Base-by-base conservation (phyloP, 1,140 invertebrate genomes). In the Glomeris maerens region DNA sequence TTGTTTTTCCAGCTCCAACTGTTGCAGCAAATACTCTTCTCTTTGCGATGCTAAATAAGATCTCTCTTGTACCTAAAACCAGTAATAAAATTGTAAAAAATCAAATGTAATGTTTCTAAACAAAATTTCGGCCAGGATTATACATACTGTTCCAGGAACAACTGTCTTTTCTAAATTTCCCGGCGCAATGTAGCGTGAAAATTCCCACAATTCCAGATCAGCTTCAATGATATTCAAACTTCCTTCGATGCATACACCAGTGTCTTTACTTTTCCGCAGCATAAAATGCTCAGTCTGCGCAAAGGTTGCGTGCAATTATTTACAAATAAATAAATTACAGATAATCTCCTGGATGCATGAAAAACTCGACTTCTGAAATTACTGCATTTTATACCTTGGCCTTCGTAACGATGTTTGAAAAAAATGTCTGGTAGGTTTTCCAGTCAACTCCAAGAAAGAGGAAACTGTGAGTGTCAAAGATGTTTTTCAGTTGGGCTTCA, bases 41-140 rank as follows among this genome's bases (percentile, higher is more conserved):
- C 49, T 50, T 29, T 50, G 49, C 2, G 49, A 47, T n/a, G 49
- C 40, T 36, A 50, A 29, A 23, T 50, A 50, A 26, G 40, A 50
- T 25, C 49, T 7, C 38, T 50, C 49, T 17, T 50, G 45, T 3
- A 50, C 23, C 41, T 50, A 26, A 27, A 7, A 23, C 28, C 26
- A 23, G 5, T 7, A 5, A 42, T 7, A 5, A 42, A 20, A 7
- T 42, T 42, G 10, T 20, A 20, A 7, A 42, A 7, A 4, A 42
- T 7, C 44, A 45, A 25, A 25, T 14, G 13, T 7, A 45, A 45
- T 3, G 14, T n/a, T 10, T 10, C 7, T 4, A 45, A 45, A 45
- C 7, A 3, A 45, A 45, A 45, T 26, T 31, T 20, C 21, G 28
- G 46, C 5, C 17, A 14, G n/a, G 28, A 29, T 38, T 5, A 26